Evolutionary conservation across 2,888 invertebrate species (phyloP).

Genomic region (Mythimna pallens): DNA sequence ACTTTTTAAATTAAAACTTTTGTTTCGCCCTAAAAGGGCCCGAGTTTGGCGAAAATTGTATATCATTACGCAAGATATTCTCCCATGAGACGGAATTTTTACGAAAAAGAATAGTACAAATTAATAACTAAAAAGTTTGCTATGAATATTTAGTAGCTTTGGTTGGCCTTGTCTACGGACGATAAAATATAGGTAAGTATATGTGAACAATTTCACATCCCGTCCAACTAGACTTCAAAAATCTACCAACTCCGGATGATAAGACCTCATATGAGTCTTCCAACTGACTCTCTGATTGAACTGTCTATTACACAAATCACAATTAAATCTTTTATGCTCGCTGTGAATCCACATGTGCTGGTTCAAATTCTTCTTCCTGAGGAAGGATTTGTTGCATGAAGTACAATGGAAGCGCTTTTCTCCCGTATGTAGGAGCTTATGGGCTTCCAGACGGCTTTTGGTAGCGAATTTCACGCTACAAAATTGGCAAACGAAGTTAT

Average conservation of each 20-base stretch:
- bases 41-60: too few relatives aligned
- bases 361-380: constrained; percentile 74
- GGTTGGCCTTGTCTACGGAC: too few relatives aligned
- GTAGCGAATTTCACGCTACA: constrained; percentile 74
- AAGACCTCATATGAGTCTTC: constrained; percentile 79
- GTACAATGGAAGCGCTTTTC: constrained; percentile 84
- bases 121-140: too few relatives aligned
- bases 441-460: constrained; percentile 80
- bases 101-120: not conserved
- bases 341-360: constrained; percentile 81
- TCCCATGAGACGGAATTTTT: too few relatives aligned
- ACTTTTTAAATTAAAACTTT: too few relatives aligned
- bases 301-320: constrained; percentile 72
- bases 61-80: too few relatives aligned
- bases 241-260: constrained; percentile 76
- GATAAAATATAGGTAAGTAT: too few relatives aligned
- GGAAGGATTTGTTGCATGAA: constrained; percentile 81
- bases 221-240: constrained; percentile 51
- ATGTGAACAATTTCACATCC: too few relatives aligned
- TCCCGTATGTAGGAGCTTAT: constrained; percentile 83
- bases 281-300: constrained; percentile 74
- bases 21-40: not conserved
- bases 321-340: constrained; percentile 77
- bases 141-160: too few relatives aligned
- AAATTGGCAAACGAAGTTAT: constrained; percentile 70